Percentiles rank a stretch among this genome's conserved stretches.
Conservation (phyloP, 2,797 vertebrate genomes). For the Glossophaga mutica region DNA sequence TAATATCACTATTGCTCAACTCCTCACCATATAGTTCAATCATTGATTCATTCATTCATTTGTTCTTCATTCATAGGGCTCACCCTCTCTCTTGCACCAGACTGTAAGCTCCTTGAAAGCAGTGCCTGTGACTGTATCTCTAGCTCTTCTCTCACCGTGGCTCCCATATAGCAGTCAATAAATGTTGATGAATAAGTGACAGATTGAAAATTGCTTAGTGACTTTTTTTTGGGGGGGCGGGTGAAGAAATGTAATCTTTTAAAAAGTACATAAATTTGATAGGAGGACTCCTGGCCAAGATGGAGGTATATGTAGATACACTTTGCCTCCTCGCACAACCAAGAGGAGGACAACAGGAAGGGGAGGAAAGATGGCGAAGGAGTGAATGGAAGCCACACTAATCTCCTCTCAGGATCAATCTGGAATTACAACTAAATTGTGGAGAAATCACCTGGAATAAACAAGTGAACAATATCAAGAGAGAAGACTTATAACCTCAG, state of each 20-base stretch:
- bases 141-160: conserved; percentile 8
- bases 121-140: background rate
- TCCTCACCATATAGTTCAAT: background rate
- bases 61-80: background rate
- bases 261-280: conserved; percentile 79
- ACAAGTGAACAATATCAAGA: too few species aligned
- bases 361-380: too few species aligned
- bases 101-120: background rate
- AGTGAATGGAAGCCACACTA: too few species aligned
- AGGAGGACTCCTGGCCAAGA: too few species aligned
- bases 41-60: background rate
- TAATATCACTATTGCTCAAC: background rate
- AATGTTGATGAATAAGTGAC: conserved; percentile 23
- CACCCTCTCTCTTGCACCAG: background rate
- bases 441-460: too few species aligned
- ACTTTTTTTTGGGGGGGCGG: background rate
- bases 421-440: too few species aligned
- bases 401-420: too few species aligned
- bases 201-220: background rate
- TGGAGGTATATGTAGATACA: too few species aligned
- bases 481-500: too few species aligned
- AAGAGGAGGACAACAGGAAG: too few species aligned
- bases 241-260: conserved; percentile 79
- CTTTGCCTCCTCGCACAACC: too few species aligned
- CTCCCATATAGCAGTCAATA: background rate